Conservation (phyloP, 2,797 vertebrate genomes). For the Lophius americanus region DNA sequence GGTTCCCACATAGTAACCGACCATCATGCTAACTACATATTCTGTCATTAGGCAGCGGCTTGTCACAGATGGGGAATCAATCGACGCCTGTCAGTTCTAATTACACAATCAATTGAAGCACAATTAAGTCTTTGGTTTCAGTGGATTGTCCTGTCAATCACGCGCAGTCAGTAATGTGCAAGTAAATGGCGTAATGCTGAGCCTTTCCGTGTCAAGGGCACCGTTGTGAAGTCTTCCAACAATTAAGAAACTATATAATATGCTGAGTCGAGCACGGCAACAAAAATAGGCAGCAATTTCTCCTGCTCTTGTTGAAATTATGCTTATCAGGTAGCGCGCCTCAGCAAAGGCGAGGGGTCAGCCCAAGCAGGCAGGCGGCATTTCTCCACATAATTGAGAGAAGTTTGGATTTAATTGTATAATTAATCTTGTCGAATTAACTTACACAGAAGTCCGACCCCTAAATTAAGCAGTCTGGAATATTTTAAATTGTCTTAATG, state of each 20-base stretch:
- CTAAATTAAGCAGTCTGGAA: conserved; percentile 90
- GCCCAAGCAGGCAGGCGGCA: conserved; percentile 83
- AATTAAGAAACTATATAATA: conserved; percentile 74
- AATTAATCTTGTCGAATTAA: conserved; percentile 99
- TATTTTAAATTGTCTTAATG: conserved; percentile 92
- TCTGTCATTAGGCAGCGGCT: conserved; percentile 59
- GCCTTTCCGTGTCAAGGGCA: conserved; percentile 72
- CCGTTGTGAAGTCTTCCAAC: conserved; percentile 65
- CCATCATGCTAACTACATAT: conserved; percentile 25
- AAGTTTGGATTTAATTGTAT: conserved; percentile 98
- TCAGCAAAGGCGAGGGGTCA: conserved; percentile 87
- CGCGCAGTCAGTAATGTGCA: conserved; percentile 52
- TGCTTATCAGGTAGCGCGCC: conserved; percentile 90
- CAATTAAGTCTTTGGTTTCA: conserved; percentile 79
- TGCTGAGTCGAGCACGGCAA: conserved; percentile 70
- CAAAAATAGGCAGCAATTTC: conserved; percentile 84
- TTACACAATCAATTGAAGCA: conserved; percentile 75
- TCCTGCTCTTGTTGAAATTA: conserved; percentile 88
- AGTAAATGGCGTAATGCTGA: conserved; percentile 69
- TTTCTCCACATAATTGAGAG: conserved; percentile 96
- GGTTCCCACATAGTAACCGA: conserved; percentile 6
- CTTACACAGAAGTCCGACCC: conserved; percentile 91
- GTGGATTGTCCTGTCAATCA: conserved; percentile 77
- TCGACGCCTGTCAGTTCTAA: conserved; percentile 74
- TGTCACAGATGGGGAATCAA: conserved; percentile 65